Base-by-base conservation (phyloP, 2,888 invertebrate genomes). In the Aethes cnicana region DNA sequence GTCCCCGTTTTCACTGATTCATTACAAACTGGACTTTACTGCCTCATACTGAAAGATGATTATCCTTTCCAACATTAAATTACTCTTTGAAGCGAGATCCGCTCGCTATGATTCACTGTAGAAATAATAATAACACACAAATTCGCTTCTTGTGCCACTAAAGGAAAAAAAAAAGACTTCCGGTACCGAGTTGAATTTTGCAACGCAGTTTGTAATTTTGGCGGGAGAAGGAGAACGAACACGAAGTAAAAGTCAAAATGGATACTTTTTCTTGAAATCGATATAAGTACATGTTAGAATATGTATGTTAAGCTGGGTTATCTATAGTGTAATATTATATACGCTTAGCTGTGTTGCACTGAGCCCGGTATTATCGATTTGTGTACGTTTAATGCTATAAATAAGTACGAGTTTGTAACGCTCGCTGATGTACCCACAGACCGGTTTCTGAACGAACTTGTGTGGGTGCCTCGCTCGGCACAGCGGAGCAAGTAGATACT, bases 381-480 rank as follows among this genome's bases (percentile, higher is more conserved):
- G 82, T 86, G 68, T 84, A 84, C 78, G 78, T 84, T 85, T 83
- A 79, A 68, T 75, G 77, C 85, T 85, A 81, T 82, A 83, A 85
- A 85, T 86, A 86, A 84, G 79, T 77, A 71, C 75, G 68, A 81
- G 79, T 86, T 85, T 85, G 82, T 84, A 81, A 84, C 82, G 83
- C 30, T 80, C 78, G 76, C 63, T 59, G 66, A 66, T 53, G 69
- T 47, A 44, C 65, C 64, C 63, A 62, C 64, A 67, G 77, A 85
- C 85, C 85, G 85, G 86, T 87, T 85, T 77, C 62, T 63, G 71
- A 70, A 74, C 72, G 68, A 73, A 79, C 82, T 72, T 72, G 81
- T 81, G 80, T 77, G 75, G 75, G 77, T 73, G 72, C 68, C 68
- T 68, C 72, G 72, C 69, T 69, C 69, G 67, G 66, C n/a, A n/a